A percentile compares a stretch with the other conserved stretches of the same genome.
phyloP scores from a whole-genome alignment of 2,888 invertebrate genomes.

The Nomada ferruginata region DNA sequence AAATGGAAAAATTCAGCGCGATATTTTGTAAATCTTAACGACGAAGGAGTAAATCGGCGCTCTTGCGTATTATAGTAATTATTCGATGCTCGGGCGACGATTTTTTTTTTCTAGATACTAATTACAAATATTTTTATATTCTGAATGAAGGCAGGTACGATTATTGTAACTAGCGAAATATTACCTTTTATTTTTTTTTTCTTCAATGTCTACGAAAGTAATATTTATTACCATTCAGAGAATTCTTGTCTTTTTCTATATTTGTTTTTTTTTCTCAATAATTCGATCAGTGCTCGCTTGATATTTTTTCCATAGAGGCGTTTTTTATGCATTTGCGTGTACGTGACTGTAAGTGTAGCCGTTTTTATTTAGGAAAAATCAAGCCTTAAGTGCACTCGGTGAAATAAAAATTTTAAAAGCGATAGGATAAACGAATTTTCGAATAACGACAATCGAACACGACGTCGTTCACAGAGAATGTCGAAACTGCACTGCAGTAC shows the following conservation, averaged over 20 bases:
- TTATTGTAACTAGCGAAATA: conserved; percentile 57
- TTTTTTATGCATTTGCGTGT: conserved; percentile 48
- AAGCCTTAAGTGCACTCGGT: conserved; percentile 14
- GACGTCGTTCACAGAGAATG: conserved; percentile 12
- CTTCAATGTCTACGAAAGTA: conserved; percentile 45
- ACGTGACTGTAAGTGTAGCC: conserved; percentile 58
- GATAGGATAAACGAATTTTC: conserved; percentile 12
- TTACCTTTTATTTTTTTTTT: conserved; percentile 37
- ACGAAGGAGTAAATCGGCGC: conserved; percentile 24
- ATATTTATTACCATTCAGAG: conserved; percentile 70
- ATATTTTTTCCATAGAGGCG: conserved; percentile 43
- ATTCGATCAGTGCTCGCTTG: conserved; percentile 54
- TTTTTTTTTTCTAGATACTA: conserved; percentile 59
- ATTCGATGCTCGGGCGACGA: conserved; percentile 39
- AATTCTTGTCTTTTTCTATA: conserved; percentile 40
- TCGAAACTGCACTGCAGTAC: conserved; percentile 43
- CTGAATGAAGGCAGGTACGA: conserved; percentile 46
- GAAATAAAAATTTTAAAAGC: conserved; percentile 8
- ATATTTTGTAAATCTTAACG: conserved; percentile 36
- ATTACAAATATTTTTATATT: conserved; percentile 63
- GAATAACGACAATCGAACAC: neutral
- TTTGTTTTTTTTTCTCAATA: conserved; percentile 36
- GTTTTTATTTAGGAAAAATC: conserved; percentile 30
- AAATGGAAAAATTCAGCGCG: conserved; percentile 51
- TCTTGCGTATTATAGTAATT: conserved; percentile 35